phyloP scores from a whole-genome alignment of 2,797 vertebrate genomes.

The Linurgus olivaceus region DNA sequence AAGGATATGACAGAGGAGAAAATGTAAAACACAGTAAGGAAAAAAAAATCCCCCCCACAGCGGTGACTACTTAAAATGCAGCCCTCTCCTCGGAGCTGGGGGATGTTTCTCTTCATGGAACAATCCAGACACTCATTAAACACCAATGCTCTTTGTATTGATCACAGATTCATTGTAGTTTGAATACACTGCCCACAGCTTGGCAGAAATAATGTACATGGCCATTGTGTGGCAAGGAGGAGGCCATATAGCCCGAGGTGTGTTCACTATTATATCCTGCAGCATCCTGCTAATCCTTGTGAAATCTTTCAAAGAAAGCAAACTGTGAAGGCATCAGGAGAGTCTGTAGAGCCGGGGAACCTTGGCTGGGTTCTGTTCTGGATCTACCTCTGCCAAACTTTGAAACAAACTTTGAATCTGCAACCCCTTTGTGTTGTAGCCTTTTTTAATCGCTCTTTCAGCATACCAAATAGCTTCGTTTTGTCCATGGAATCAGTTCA shows the following conservation, averaged over 20 bases:
- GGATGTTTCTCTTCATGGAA: background rate
- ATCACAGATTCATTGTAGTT: background rate
- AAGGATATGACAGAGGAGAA: conserved; percentile 66
- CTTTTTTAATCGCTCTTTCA: background rate
- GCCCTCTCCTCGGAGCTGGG: background rate
- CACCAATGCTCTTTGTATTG: background rate
- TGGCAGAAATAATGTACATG: background rate
- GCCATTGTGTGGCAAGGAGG: background rate
- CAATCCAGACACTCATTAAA: conserved; percentile 38
- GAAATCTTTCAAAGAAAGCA: background rate
- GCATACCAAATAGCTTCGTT: background rate
- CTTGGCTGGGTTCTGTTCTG: background rate
- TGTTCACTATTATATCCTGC: background rate
- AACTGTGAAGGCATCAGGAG: background rate
- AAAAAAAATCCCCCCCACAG: conserved; percentile 12
- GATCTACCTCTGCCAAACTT: background rate
- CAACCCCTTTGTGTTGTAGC: background rate
- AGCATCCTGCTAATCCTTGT: background rate
- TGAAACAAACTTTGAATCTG: background rate
- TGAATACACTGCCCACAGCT: background rate
- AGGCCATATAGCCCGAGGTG: background rate
- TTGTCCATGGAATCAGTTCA: background rate
- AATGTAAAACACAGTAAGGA: conserved; percentile 66
- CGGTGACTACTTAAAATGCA: conserved; percentile 52
- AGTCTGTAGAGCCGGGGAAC: background rate